Evolutionary conservation across 1,140 invertebrate species (phyloP).

Genomic region (Drosophila guanche): DNA sequence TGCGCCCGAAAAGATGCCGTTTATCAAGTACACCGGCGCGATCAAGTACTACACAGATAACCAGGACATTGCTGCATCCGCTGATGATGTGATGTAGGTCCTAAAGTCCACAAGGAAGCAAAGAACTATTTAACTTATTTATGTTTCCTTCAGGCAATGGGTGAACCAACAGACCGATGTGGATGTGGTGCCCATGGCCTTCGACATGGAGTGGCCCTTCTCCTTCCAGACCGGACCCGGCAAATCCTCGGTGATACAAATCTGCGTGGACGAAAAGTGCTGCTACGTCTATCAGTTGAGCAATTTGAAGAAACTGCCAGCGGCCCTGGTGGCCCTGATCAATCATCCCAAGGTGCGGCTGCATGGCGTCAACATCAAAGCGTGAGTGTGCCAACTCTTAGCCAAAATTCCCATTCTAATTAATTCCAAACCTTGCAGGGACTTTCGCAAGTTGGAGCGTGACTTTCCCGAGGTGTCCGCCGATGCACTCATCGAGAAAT

Average conservation of each 20-base stretch:
- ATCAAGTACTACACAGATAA: slow-evolving; percentile 85
- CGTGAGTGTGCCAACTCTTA: slow-evolving; percentile 80
- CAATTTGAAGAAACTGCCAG: slow-evolving; percentile 85
- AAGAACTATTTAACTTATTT: not conserved
- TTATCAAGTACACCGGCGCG: slow-evolving; percentile 84
- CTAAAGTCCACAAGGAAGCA: not conserved
- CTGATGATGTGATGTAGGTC: slow-evolving; percentile 85
- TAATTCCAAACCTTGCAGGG: slow-evolving; percentile 79
- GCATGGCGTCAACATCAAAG: slow-evolving; percentile 87
- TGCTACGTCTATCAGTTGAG: slow-evolving; percentile 86
- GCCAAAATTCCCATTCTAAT: not conserved
- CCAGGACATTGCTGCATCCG: slow-evolving; percentile 84
- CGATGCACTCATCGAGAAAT: slow-evolving; percentile 85
- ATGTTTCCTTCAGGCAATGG: slow-evolving; percentile 76
- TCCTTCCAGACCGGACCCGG: slow-evolving; percentile 86
- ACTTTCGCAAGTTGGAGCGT: slow-evolving; percentile 86
- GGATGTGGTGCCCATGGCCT: slow-evolving; percentile 85
- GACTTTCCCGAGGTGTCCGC: slow-evolving; percentile 86
- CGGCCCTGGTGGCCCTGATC: slow-evolving; percentile 84
- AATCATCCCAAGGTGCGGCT: slow-evolving; percentile 86
- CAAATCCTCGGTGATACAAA: slow-evolving; percentile 86
- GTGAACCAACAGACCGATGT: slow-evolving; percentile 79
- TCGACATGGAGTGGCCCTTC: slow-evolving; percentile 88
- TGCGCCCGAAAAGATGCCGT: slow-evolving; percentile 66
- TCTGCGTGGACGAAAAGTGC: slow-evolving; percentile 84